phyloP scores from a whole-genome alignment of 2,113 vertebrate genomes.

The Carassius carassius region DNA sequence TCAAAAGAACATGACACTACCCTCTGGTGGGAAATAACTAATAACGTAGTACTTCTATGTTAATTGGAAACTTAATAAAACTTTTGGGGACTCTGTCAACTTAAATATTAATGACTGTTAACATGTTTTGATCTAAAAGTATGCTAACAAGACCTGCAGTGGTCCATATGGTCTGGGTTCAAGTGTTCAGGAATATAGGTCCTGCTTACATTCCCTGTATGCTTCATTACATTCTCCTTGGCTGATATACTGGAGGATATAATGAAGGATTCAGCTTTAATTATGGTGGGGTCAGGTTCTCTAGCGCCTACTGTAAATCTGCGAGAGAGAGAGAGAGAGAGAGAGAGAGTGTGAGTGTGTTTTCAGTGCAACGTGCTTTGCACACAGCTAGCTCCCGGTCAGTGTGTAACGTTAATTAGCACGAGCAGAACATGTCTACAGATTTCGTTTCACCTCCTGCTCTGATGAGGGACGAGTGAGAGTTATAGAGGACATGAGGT shows the following conservation, averaged over 20 bases:
- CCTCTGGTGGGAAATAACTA: not conserved
- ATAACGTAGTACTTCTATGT: not conserved
- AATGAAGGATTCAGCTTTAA: slow-evolving; percentile 55
- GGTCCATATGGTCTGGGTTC: slow-evolving; percentile 33
- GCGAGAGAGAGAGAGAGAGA: not conserved
- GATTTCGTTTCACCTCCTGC: slow-evolving; percentile 6
- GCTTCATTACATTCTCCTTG: slow-evolving; percentile 54
- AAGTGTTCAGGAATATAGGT: not conserved
- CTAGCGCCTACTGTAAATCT: slow-evolving; percentile 55
- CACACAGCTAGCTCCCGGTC: not conserved
- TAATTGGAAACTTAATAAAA: not conserved
- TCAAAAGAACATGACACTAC: not conserved
- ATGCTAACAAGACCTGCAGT: not conserved
- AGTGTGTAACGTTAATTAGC: not conserved
- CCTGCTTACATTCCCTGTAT: slow-evolving; percentile 40
- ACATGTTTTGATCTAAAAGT: not conserved
- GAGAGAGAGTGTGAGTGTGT: not conserved
- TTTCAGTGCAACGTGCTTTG: not conserved
- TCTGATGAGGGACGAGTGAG: slow-evolving; percentile 9
- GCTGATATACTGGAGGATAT: slow-evolving; percentile 55
- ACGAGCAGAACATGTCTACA: not conserved
- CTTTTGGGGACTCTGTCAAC: not conserved
- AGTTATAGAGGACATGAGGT: slow-evolving; percentile 7
- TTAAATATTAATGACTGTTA: not conserved
- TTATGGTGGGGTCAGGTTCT: slow-evolving; percentile 54